Base-by-base conservation (phyloP, 2,797 vertebrate genomes). In the Halcyon badia region DNA sequence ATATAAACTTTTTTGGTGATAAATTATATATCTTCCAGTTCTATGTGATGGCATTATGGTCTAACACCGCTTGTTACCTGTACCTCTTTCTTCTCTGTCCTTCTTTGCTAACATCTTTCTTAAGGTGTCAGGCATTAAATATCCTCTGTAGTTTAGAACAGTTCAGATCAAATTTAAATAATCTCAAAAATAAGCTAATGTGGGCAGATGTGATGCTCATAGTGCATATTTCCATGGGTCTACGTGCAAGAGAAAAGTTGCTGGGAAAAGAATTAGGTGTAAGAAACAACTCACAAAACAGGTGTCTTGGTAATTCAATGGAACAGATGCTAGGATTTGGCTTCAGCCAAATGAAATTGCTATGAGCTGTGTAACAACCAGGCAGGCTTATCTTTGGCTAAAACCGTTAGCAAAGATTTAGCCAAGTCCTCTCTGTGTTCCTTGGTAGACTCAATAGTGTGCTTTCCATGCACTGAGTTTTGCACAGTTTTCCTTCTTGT, bases 281-380 rank as follows among this genome's bases (percentile, higher is more conserved):
- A 11, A 83, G 84, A 92, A 95, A 71, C 71, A 68, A 37, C 76
- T 85, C 72, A 37, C 30, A 44, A 24, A 78, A 25, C 30, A 37
- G 44, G 39, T 89, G 94, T 87, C 51, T 75, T 73, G 61, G 44
- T 85, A 41, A 71, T 75, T 68, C 84, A 61, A 33, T 24, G 57
- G 57, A 81, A 49, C 11, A 49, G 65, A 39, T 33, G 21, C 25
- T 78, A 78, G 65, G 41, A 33, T 89, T 94, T 92, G 82, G 57
- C 82, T 54, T 24, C 61, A 69, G 64, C 41, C 58, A 28, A 80
- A 64, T 49, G 64, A 73, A 85, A 51, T 54, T 61, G 2, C n/a
- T 19, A 1, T 14, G 69, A 87, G 70, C 56, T 83, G 60, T 42
- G 64, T 14, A 80, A 65, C 42, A 73, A 21, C 1, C 0, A 31